Evolutionary conservation across 2,888 invertebrate species (phyloP), one percentile per base, ranked within the genome.

Genomic region (Myopa testacea): DNA sequence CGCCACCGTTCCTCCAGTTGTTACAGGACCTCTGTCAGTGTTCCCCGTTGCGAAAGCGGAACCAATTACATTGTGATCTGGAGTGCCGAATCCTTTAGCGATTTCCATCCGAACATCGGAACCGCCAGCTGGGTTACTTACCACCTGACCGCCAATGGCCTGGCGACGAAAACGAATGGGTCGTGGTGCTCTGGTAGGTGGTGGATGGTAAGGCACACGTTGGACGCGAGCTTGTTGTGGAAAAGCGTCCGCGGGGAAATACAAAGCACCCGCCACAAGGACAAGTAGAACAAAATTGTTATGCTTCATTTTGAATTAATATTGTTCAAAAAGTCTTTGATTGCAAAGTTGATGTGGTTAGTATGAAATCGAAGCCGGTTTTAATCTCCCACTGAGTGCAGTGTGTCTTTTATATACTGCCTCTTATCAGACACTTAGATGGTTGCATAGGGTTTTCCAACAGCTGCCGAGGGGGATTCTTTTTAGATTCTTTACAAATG

Each of bases 61-160:
- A 10, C 83, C 87, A 38, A 83, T 81, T 0, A 87, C 45, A 81
- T 87, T 87, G 82, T 87, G 87, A 2, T 86, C 79, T 4, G 86
- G 87, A 45, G 77, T 83, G 4, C 87, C 87, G 74, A 87, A 81
- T 5, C 79, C 87, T 38, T 85, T 82, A 77, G 83, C 81, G 0
- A 87, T 81, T 5, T 82, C 78, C 34, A 87, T 0, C 0, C 82
- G 82, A 2, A 85, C 87, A 82, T 87, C 84, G 0, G 83, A 70
- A 0, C 87, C 87, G 5, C 87, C 87, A 37, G 82, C 82, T 0
- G 87, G 87, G 81, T 85, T 84, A 1, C 84, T 84, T 7, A 82
- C 37, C 63, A 85, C 3, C 4, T 84, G 82, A 1, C 87, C 86
- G 82, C 84, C 84, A 14, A 86, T 45, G 0, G 80, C 83, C 14